These are phyloP conservation scores for Hypomesus transpacificus DNA, from an alignment of 2,113 vertebrate genomes.

Conservation along the genomic window DNA sequence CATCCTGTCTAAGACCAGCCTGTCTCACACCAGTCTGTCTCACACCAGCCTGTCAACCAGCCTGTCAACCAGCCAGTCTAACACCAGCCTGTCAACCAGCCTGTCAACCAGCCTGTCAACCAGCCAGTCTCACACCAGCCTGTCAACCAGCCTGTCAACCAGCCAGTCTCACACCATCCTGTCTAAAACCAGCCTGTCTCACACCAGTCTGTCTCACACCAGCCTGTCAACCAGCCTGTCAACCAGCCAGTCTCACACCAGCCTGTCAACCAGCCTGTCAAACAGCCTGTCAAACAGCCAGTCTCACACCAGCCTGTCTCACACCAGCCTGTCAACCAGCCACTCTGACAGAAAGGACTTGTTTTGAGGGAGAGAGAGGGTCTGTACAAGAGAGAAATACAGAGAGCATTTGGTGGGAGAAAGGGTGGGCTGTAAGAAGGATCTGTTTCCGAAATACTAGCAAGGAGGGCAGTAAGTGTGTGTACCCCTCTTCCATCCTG, in stretches of 20 bases:
- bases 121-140: no score
- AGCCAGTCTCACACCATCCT: no score
- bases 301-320: conserved; percentile 34
- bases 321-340: conserved; percentile 8
- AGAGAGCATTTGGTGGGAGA: background rate
- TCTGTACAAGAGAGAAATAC: background rate
- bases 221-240: conserved; percentile 32
- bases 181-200: conserved; percentile 7
- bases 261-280: conserved; percentile 2
- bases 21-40: conserved; percentile 17
- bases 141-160: no score
- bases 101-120: conserved; percentile 30
- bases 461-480: background rate
- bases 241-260: conserved; percentile 24
- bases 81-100: conserved; percentile 31
- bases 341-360: conserved; percentile 35
- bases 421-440: background rate
- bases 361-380: conserved; percentile 21
- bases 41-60: background rate
- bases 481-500: no score
- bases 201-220: conserved; percentile 28
- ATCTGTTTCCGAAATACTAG: conserved; percentile 23
- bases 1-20: background rate
- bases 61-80: conserved; percentile 41
- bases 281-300: no score